Conservation (phyloP, 2,888 invertebrate species). For the Limnephilus rhombicus region DNA sequence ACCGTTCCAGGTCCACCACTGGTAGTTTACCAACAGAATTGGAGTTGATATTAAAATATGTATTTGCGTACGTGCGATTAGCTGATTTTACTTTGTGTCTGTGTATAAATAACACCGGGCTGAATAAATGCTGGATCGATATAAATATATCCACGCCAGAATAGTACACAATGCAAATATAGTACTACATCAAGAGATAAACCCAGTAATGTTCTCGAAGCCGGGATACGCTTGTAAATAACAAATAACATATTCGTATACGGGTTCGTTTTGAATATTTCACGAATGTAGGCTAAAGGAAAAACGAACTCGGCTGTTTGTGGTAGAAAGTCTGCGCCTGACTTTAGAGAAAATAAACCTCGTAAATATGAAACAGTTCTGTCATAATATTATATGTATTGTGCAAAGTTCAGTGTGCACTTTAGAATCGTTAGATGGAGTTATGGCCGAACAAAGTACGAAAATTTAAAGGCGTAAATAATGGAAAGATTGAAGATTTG, state of each 20-base stretch:
- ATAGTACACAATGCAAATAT: neutral
- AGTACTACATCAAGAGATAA: neutral
- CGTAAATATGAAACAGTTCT: neutral
- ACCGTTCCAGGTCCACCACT: neutral
- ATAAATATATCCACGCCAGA: neutral
- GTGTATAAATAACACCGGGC: neutral
- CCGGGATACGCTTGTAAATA: neutral
- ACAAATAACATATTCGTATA: neutral
- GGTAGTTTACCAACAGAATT: neutral
- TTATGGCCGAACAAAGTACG: neutral
- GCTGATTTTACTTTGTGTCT: neutral
- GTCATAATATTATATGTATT: neutral
- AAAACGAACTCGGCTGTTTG: neutral
- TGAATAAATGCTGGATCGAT: neutral
- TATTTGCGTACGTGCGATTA: neutral
- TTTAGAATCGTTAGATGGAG: neutral
- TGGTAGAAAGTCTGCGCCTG: neutral
- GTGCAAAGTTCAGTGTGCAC: neutral
- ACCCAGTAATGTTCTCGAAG: neutral
- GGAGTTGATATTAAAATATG: neutral
- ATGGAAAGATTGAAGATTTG: too few relatives aligned
- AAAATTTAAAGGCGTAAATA: neutral
- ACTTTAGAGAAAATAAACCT: neutral
- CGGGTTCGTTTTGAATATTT: neutral
- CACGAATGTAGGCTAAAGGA: neutral